Conservation (phyloP, 1,140 invertebrate genomes). For the Pseudomyrmex pallidus region DNA sequence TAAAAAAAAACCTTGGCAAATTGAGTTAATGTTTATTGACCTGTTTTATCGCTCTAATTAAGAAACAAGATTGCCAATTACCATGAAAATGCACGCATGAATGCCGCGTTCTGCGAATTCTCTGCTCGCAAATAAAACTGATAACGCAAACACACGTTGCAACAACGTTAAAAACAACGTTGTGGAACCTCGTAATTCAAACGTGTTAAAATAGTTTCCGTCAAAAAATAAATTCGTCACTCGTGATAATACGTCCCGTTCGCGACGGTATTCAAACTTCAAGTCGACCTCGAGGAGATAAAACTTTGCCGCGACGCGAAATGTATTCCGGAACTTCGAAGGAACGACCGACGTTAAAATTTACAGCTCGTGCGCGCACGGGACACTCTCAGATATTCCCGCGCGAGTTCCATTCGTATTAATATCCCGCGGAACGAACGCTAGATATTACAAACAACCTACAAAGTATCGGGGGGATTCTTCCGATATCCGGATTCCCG, state of each 20-base stretch:
- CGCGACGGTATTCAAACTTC: background rate
- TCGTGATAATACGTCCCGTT: background rate
- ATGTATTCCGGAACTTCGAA: constrained; percentile 46
- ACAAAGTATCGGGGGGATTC: background rate
- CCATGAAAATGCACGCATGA: background rate
- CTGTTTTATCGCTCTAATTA: constrained; percentile 23
- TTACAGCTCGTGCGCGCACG: background rate
- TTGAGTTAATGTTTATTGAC: constrained; percentile 29
- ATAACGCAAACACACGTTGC: background rate
- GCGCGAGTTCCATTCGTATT: constrained; percentile 3
- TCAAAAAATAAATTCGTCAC: background rate
- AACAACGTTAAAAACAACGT: background rate
- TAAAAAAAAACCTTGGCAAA: background rate
- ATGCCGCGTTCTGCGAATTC: constrained; percentile 10
- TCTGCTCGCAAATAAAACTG: background rate
- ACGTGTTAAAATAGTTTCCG: constrained; percentile 2
- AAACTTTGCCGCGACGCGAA: constrained; percentile 4
- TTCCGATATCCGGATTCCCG: constrained; percentile 12
- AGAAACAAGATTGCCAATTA: constrained; percentile 22
- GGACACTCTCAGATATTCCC: background rate
- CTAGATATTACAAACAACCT: constrained; percentile 13
- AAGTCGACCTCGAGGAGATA: background rate
- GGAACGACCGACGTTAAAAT: constrained; percentile 40
- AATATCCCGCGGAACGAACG: constrained; percentile 16
- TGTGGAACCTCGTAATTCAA: too few species aligned